Conservation (phyloP, 2,797 vertebrate genomes). For the Phrynocephalus vlangalii region DNA sequence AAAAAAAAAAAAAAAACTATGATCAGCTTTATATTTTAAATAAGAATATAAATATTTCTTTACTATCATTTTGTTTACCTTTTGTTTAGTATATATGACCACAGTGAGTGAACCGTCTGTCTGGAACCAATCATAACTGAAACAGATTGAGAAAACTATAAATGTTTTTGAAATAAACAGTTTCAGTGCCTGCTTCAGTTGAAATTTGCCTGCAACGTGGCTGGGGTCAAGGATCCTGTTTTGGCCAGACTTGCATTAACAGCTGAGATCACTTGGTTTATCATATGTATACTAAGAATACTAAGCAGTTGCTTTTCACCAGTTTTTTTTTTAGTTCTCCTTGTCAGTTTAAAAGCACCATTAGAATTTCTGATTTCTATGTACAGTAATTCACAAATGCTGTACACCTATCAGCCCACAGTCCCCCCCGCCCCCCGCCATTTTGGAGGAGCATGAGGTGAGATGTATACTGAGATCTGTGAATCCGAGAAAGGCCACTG, state of each 20-base stretch:
- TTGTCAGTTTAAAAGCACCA: background rate
- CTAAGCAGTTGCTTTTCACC: background rate
- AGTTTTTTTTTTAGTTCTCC: background rate
- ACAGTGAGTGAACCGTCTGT: slow-evolving; percentile 87
- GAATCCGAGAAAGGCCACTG: too few species aligned
- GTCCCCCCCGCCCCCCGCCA: too few species aligned
- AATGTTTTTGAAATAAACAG: slow-evolving; percentile 28
- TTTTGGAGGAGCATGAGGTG: too few species aligned
- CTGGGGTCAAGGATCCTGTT: background rate
- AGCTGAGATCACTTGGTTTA: background rate
- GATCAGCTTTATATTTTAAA: background rate
- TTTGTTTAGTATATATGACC: slow-evolving; percentile 90
- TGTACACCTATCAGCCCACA: too few species aligned
- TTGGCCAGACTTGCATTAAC: background rate
- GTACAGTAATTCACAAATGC: background rate
- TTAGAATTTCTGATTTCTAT: background rate
- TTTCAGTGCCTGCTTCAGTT: slow-evolving; percentile 42
- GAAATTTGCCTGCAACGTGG: background rate
- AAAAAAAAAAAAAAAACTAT: background rate
- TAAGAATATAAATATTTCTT: background rate
- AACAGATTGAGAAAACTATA: slow-evolving; percentile 56
- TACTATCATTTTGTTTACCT: slow-evolving; percentile 78
- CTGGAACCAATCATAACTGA: slow-evolving; percentile 97
- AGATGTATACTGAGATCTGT: too few species aligned
- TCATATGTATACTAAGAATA: background rate